Evolutionary conservation across 2,797 vertebrate genomes (phyloP), one percentile per base, ranked within the genome.

Genomic region (Coendou prehensilis): DNA sequence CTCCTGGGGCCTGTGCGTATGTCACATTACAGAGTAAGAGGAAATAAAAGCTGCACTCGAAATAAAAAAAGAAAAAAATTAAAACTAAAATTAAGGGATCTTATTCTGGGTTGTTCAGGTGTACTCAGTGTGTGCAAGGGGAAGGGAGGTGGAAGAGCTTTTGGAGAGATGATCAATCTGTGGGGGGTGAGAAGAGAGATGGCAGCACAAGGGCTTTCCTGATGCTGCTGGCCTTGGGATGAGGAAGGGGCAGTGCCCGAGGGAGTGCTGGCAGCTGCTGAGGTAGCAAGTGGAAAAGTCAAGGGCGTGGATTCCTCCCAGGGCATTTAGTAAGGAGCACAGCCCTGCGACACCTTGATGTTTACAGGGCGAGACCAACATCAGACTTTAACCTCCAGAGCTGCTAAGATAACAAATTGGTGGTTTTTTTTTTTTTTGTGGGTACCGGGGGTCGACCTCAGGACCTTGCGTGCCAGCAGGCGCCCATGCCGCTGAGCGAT

Each of bases 131-230:
- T 59, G 57, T 45, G 80, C 37, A 63, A 56, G 67, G 75, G 69
- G 52, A 10, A 84, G 20, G 50, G 50, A 93, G 13, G 33, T 28
- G 41, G 85, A 81, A 91, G 87, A 41, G 57, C 54, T 81, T 57
- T 84, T 61, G 79, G 50, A 69, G 54, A 81, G 33, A 73, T 5
- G 71, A n/a, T 52, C 64, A 6, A 28, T 13, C 45, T 9, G 57
- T 76, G 90, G 87, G 54, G 54, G 87, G 50, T 56, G n/a, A 37
- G 95, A 89, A 78, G 87, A 54, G 75, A 69, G 56, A 69, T 50
- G 63, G 80, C 47, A 41, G 10, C 20, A 15, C 33, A 78, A 33
- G 52, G 5, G n/a, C 73, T 81, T 3, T 73, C 91, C 81, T 78
- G 50, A 87, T 47, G 59, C 30, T 79, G 5, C 9, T 64, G 41